phyloP scores from a whole-genome alignment of 2,888 invertebrate species.

The Gonocerus acuteangulatus region DNA sequence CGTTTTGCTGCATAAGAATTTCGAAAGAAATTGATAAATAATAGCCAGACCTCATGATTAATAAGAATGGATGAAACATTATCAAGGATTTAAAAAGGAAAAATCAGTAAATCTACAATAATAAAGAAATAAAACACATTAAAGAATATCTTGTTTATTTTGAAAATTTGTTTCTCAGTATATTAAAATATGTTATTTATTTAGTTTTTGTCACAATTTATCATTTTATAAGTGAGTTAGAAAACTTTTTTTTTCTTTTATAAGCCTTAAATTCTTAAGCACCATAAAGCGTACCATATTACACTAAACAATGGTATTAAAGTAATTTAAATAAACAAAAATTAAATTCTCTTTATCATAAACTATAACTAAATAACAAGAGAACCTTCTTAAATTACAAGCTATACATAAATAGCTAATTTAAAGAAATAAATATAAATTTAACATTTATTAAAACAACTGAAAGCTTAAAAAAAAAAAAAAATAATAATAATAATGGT shows the following conservation, averaged over 20 bases:
- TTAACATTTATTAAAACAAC: conserved; percentile 19
- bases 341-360: background rate
- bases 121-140: background rate
- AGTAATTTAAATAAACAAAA: conserved; percentile 6
- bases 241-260: background rate
- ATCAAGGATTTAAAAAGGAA: no score
- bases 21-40: no score
- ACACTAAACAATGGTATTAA: background rate
- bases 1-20: no score
- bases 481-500: background rate
- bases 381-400: conserved; percentile 11
- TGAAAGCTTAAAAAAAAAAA: conserved; percentile 12
- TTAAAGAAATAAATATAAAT: conserved; percentile 20
- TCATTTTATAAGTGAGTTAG: conserved; percentile 1
- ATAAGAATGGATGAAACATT: no score
- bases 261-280: conserved; percentile 15
- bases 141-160: conserved; percentile 22
- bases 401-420: conserved; percentile 21
- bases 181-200: conserved; percentile 23
- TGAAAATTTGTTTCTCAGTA: conserved; percentile 10
- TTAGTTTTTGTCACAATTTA: background rate
- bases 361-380: conserved; percentile 9
- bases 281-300: conserved; percentile 12
- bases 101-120: no score
- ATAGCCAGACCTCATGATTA: no score